Evolutionary conservation across 2,888 invertebrate species (phyloP).

Genomic region (Cinara cedri): DNA sequence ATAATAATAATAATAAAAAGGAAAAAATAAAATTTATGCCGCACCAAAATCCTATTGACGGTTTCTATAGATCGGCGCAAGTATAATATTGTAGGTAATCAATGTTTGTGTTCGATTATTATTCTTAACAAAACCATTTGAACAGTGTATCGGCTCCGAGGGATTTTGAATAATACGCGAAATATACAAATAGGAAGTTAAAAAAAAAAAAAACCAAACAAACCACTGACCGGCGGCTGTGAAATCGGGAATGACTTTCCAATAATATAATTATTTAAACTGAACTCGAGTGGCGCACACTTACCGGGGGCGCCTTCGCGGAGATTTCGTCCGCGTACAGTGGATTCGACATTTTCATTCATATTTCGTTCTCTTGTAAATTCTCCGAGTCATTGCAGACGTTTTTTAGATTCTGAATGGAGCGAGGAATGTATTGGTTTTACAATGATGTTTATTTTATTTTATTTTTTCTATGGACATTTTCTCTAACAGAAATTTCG

Average conservation of each 20-base stretch:
- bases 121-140: slow-evolving; percentile 2
- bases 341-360: neutral
- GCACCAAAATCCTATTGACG: neutral
- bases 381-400: too few species aligned
- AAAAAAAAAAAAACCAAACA: neutral
- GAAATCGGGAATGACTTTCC: slow-evolving; percentile 47
- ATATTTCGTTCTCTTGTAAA: too few species aligned
- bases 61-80: slow-evolving; percentile 2
- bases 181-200: slow-evolving; percentile 3
- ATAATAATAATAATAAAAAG: neutral
- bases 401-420: too few species aligned
- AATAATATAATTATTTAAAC: neutral
- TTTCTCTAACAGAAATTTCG: too few species aligned
- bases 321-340: neutral
- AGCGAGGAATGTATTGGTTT: too few species aligned
- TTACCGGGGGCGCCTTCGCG: neutral
- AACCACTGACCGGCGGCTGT: slow-evolving; percentile 38
- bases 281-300: too few species aligned
- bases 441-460: too few species aligned
- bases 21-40: neutral
- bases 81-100: neutral
- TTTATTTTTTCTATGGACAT: too few species aligned
- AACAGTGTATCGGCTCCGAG: slow-evolving; percentile 6
- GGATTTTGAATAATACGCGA: slow-evolving; percentile 20
- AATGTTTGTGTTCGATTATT: slow-evolving; percentile 14